Evolutionary conservation across 53 echinoderm and acorn worm species (phyloP).

Genomic region (Actinopyga echinites): DNA sequence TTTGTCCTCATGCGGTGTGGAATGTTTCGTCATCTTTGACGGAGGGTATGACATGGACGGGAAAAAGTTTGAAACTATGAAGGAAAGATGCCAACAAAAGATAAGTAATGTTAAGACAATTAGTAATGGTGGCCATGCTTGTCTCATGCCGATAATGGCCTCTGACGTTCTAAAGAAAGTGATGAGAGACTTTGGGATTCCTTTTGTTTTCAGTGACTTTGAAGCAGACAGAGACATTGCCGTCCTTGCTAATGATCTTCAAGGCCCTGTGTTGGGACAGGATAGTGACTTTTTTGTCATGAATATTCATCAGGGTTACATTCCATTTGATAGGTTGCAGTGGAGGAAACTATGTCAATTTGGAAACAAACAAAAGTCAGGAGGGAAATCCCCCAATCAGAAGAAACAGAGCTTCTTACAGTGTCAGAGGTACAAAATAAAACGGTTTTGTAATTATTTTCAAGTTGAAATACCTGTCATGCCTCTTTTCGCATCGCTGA

Average conservation of each 20-base stretch:
- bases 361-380: too few relatives aligned
- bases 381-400: neutral
- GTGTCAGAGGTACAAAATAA: conserved; percentile 18
- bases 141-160: conserved; percentile 58
- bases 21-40: conserved; percentile 78
- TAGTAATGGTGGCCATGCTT: conserved; percentile 45
- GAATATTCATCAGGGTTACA: conserved; percentile 80
- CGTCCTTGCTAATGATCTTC: conserved; percentile 71
- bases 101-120: conserved; percentile 57
- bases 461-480: conserved; percentile 64
- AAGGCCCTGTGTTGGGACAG: conserved; percentile 73
- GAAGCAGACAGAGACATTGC: conserved; percentile 91
- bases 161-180: conserved; percentile 64
- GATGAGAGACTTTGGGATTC: conserved; percentile 59
- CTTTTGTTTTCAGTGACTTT: conserved; percentile 76
- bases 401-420: conserved; percentile 11
- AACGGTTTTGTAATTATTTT: conserved; percentile 70
- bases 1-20: conserved; percentile 61
- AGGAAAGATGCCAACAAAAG: conserved; percentile 55
- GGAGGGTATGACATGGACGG: conserved; percentile 84
- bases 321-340: conserved; percentile 63
- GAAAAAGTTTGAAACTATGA: conserved; percentile 76
- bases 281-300: conserved; percentile 94
- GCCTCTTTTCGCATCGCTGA: conserved; percentile 80
- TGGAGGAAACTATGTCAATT: conserved; percentile 45